Conservation (phyloP, 2,888 invertebrate species). For the Phlogophora meticulosa region DNA sequence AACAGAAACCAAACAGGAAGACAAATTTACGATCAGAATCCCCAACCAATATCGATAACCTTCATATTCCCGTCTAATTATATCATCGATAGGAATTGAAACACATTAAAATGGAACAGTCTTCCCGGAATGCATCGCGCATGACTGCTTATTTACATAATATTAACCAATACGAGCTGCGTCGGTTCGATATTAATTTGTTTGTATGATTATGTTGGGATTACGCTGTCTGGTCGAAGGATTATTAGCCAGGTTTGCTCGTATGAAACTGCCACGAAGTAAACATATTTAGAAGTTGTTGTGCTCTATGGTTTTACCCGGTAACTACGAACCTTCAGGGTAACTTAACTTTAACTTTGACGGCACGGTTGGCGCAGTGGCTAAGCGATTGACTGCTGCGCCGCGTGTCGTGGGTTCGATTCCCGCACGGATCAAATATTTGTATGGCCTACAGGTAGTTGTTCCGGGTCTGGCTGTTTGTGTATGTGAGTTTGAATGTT, state of each 20-base stretch:
- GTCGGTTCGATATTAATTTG: conserved; percentile 10
- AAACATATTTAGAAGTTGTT: background rate
- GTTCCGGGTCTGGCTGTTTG: too few relatives aligned
- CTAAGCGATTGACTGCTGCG: too few relatives aligned
- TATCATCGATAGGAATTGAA: conserved; percentile 28
- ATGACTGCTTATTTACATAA: conserved; percentile 38
- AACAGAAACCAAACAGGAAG: background rate
- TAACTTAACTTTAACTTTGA: too few relatives aligned
- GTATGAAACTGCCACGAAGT: background rate
- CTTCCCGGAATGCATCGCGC: conserved; percentile 8
- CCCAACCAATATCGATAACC: conserved; percentile 12
- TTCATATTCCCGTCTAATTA: conserved; percentile 21
- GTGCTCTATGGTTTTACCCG: too few relatives aligned
- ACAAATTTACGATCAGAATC: conserved; percentile 23
- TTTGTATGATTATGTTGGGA: background rate
- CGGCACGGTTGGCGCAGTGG: too few relatives aligned
- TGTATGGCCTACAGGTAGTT: too few relatives aligned
- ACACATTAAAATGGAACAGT: conserved; percentile 34
- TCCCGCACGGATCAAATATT: too few relatives aligned
- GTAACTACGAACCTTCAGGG: too few relatives aligned
- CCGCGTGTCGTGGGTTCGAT: too few relatives aligned
- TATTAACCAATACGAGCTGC: background rate
- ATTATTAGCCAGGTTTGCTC: background rate
- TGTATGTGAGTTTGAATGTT: too few relatives aligned
- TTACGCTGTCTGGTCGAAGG: background rate